Evolutionary conservation across 2,888 invertebrate genomes (phyloP), one percentile per base, ranked within the genome.

Genomic region (Spilarctia lutea): DNA sequence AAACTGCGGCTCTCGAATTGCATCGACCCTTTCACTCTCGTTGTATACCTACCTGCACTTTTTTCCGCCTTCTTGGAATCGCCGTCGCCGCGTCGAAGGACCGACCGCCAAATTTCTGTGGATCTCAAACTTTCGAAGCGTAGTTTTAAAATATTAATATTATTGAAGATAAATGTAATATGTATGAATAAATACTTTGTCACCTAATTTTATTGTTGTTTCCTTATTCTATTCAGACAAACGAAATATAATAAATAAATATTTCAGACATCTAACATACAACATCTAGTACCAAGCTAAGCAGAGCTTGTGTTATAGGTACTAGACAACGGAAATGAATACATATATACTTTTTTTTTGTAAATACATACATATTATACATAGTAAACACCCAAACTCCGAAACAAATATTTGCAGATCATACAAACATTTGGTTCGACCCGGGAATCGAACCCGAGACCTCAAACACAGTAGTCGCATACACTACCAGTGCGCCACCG

Each of bases 1-100:
- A 94, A 95, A 94, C 94, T 93, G 90, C 92, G 91, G 91, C 90
- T 92, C 94, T 95, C 95, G 90, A 90, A 94, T 96, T 95, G 96
- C 95, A 94, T 91, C 90, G 96, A 94, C 95, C 96, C 96, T 96
- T 96, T 96, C 96, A 96, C 96, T 96, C 94, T 96, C 95, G 89
- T 90, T 88, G 85, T 89, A 84, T 95, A 96, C 96, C 96, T 95
- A 96, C 96, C 96, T 96, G 96, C 94, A 93, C 94, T 96, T 96
- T 95, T 96, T 95, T 91, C 90, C 87, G 82, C 83, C 78, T 94
- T 94, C 95, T 91, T 86, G 89, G 94, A 94, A 95, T 93, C 90
- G 87, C 87, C 87, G 87, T 87, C 83, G 87, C 81, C n/a, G n/a
- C n/a, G n/a, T 82, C 73, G 88, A 88, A 87, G 85, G 87, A 90